Evolutionary conservation across 1,140 invertebrate species (phyloP).

Genomic region (Tetraneura akinire): DNA sequence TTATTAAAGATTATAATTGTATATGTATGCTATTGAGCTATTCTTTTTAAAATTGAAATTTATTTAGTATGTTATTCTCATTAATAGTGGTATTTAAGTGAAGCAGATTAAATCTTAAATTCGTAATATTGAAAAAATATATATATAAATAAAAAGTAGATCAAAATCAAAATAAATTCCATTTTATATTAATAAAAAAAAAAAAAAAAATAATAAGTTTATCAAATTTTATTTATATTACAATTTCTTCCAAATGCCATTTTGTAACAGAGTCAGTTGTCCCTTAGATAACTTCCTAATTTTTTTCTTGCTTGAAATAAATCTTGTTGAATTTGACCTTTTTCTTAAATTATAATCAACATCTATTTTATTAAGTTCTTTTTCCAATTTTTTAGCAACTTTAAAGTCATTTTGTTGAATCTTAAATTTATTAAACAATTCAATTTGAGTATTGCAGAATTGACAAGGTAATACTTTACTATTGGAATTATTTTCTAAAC

Average conservation of each 20-base stretch:
- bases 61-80: conserved; percentile 14
- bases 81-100: conserved; percentile 19
- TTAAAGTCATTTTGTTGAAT: conserved; percentile 29
- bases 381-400: conserved; percentile 1
- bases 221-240: no score
- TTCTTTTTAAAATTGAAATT: conserved; percentile 6
- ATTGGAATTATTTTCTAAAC: background rate
- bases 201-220: no score
- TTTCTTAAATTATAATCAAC: conserved; percentile 14
- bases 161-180: no score
- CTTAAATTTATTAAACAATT: background rate
- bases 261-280: background rate
- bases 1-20: conserved; percentile 27
- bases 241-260: no score
- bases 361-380: background rate
- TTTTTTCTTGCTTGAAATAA: background rate
- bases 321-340: background rate
- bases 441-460: conserved; percentile 22
- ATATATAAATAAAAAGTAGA: no score
- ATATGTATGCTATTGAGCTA: background rate
- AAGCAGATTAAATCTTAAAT: no score
- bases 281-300: conserved; percentile 1
- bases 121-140: no score
- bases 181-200: no score
- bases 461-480: background rate